These are phyloP conservation scores for Lepidostoma basale DNA, from an alignment of 1,140 invertebrate species.

Conservation along the genomic window DNA sequence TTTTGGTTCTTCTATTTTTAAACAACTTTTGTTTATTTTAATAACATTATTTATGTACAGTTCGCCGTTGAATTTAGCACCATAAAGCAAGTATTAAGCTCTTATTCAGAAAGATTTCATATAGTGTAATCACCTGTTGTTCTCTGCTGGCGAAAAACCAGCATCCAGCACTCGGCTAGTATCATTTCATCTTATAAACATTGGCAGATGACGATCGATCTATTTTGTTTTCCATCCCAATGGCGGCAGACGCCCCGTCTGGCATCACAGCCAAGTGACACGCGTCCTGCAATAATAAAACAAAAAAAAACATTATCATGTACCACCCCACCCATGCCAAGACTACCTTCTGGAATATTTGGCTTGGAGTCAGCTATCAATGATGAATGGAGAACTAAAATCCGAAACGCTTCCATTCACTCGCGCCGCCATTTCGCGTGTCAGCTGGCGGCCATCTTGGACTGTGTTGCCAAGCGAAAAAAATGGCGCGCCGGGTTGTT, in stretches of 20 bases:
- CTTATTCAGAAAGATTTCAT: no score
- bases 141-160: no score
- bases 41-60: no score
- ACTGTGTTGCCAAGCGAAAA: slow-evolving; percentile 17
- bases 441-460: slow-evolving; percentile 6
- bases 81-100: no score
- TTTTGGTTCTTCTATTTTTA: no score
- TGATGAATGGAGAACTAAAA: slow-evolving; percentile 17
- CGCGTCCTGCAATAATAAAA: slow-evolving; percentile 12
- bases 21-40: no score
- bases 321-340: neutral
- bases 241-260: neutral
- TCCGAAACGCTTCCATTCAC: slow-evolving; percentile 1
- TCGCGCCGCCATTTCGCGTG: neutral
- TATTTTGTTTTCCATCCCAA: neutral
- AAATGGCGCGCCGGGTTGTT: slow-evolving; percentile 6
- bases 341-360: slow-evolving; percentile 21
- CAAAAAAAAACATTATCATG: slow-evolving; percentile 5
- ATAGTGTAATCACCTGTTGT: no score
- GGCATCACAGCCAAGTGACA: neutral
- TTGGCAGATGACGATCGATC: slow-evolving; percentile 18
- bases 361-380: slow-evolving; percentile 16
- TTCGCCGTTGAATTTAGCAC: no score
- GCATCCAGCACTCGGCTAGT: neutral
- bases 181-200: slow-evolving; percentile 17